phyloP scores from a whole-genome alignment of 2,888 invertebrate species.

The Eupithecia pulchellata region DNA sequence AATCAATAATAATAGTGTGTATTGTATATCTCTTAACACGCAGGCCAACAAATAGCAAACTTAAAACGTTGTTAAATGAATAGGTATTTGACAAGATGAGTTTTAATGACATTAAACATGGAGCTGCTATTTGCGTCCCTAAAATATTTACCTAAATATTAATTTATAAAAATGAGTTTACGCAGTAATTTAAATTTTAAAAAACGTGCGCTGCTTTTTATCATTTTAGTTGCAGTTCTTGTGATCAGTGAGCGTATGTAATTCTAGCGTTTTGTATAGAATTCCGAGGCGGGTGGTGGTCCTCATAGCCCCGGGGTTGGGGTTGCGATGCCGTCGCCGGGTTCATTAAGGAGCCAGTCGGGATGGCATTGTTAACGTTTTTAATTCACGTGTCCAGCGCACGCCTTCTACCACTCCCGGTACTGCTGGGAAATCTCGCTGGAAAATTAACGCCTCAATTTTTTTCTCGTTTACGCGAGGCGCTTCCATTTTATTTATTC shows the following conservation, averaged over 20 bases:
- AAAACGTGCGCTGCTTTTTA: not conserved
- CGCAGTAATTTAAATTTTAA: not conserved
- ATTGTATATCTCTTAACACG: not conserved
- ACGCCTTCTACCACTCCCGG: slow-evolving; percentile 67
- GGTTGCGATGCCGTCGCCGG: slow-evolving; percentile 55
- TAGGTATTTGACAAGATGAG: not conserved
- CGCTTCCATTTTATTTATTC: slow-evolving; percentile 81
- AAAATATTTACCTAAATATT: not conserved
- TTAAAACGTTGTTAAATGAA: not conserved
- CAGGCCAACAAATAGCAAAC: not conserved
- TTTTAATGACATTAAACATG: not conserved
- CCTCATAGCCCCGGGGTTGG: slow-evolving; percentile 46
- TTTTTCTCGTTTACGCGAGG: slow-evolving; percentile 74
- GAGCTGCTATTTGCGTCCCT: not conserved
- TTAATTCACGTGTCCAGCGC: slow-evolving; percentile 84
- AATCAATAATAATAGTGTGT: not conserved
- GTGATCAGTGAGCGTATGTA: slow-evolving; percentile 46
- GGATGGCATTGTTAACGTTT: slow-evolving; percentile 81
- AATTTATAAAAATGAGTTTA: not conserved
- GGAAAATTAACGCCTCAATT: slow-evolving; percentile 83
- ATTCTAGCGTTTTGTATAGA: slow-evolving; percentile 49
- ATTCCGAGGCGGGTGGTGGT: slow-evolving; percentile 37
- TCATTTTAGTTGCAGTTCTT: not conserved
- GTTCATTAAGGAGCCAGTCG: slow-evolving; percentile 79
- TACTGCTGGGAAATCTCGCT: slow-evolving; percentile 83